Conservation (phyloP, 1,140 invertebrate genomes). For the Riptortus pedestris region DNA sequence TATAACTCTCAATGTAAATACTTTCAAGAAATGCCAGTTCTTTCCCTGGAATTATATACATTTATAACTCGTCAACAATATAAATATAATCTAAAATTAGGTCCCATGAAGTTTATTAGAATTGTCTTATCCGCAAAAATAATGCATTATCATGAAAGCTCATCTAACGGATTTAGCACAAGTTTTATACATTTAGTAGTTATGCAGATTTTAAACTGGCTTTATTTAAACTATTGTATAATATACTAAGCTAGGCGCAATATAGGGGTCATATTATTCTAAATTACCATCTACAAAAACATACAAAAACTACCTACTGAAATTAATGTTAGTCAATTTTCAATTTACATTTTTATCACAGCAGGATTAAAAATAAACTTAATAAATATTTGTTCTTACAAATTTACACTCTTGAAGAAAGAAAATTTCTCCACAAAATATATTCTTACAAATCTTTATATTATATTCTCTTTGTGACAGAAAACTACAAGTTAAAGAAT, state of each 20-base stretch:
- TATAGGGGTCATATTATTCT: background rate
- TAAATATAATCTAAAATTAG: conserved; percentile 18
- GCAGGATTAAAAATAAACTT: background rate
- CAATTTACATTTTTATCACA: conserved; percentile 3
- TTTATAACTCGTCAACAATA: conserved; percentile 14
- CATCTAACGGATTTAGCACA: background rate
- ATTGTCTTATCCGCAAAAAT: conserved; percentile 9
- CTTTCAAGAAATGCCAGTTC: background rate
- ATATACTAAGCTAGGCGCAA: conserved; percentile 6
- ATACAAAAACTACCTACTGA: background rate
- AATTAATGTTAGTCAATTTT: background rate
- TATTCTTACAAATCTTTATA: no score
- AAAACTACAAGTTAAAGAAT: no score
- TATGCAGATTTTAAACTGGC: background rate
- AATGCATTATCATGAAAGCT: conserved; percentile 15
- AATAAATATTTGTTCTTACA: conserved; percentile 5
- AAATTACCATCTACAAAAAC: background rate
- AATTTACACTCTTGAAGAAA: no score
- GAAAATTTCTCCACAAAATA: no score
- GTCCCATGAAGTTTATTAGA: conserved; percentile 20
- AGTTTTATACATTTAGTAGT: no score
- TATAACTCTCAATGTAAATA: conserved; percentile 5
- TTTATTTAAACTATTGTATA: background rate
- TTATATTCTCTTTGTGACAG: no score
- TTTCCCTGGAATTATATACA: conserved; percentile 13